These are phyloP conservation scores for Latrodectus geometricus DNA, from an alignment of 1,140 invertebrate genomes.

Conservation along the genomic window DNA sequence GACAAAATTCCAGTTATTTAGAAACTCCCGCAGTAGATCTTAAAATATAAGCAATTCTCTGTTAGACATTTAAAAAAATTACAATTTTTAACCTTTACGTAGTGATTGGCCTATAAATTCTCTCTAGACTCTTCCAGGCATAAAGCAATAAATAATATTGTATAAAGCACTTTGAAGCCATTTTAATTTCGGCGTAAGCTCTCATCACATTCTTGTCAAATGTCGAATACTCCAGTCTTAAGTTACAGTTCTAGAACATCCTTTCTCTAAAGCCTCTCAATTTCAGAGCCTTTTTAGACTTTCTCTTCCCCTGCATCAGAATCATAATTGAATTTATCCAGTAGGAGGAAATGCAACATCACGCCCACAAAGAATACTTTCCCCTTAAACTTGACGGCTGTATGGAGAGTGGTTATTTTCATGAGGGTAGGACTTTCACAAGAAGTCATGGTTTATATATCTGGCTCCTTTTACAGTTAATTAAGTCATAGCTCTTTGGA, in stretches of 20 bases:
- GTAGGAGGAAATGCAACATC: slow-evolving; percentile 30
- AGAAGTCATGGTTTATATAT: no score
- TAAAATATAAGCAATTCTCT: no score
- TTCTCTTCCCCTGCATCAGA: slow-evolving; percentile 12
- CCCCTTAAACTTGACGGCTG: neutral
- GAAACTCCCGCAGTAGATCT: no score
- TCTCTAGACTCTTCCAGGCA: neutral
- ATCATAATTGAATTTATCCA: slow-evolving; percentile 61
- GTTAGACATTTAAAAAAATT: no score
- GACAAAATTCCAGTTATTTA: no score
- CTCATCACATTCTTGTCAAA: slow-evolving; percentile 48
- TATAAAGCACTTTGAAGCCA: slow-evolving; percentile 27
- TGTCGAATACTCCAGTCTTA: slow-evolving; percentile 32
- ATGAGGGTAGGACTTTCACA: no score
- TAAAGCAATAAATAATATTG: slow-evolving; percentile 39
- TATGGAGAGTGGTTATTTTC: no score
- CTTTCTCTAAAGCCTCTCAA: neutral
- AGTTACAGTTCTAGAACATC: slow-evolving; percentile 19
- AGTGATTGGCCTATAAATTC: no score
- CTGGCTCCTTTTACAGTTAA: no score
- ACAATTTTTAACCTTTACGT: no score
- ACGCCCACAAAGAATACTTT: neutral
- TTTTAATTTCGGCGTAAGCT: slow-evolving; percentile 57
- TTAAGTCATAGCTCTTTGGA: no score
- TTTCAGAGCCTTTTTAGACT: neutral